Conservation (phyloP, 2,113 vertebrate species). For the Pluvianellus socialis region DNA sequence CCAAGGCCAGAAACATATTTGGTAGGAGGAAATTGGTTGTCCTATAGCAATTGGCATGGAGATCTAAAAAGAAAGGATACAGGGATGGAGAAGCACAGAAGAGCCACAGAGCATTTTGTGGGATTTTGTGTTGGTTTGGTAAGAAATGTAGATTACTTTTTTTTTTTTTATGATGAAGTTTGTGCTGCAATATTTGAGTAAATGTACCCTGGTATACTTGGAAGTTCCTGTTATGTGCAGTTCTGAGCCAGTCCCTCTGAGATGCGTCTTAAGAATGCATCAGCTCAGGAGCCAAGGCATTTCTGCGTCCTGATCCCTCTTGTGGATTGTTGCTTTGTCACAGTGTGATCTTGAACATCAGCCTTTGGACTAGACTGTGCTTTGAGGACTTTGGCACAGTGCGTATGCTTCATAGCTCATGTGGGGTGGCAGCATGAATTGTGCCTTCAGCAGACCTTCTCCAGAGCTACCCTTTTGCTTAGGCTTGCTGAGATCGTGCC, state of each 20-base stretch:
- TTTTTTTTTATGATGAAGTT: not conserved
- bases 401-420: not conserved
- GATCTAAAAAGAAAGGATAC: not conserved
- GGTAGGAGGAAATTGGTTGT: conserved; percentile 1
- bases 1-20: not conserved
- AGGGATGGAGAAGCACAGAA: not conserved
- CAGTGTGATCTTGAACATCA: not conserved
- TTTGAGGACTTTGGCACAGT: not conserved
- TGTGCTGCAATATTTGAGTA: not conserved
- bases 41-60: not conserved
- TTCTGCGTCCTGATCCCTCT: not conserved
- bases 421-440: not conserved
- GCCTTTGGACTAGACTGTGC: not conserved
- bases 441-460: not conserved
- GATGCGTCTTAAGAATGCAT: not conserved
- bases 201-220: not conserved
- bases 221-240: not conserved
- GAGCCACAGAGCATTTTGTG: not conserved
- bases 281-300: not conserved
- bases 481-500: not conserved
- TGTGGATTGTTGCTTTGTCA: not conserved
- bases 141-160: not conserved
- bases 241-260: not conserved
- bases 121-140: not conserved
- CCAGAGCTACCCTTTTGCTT: not conserved